These are phyloP conservation scores for Sarcophaga variegata DNA, from an alignment of 2,888 invertebrate species.

Conservation along the genomic window DNA sequence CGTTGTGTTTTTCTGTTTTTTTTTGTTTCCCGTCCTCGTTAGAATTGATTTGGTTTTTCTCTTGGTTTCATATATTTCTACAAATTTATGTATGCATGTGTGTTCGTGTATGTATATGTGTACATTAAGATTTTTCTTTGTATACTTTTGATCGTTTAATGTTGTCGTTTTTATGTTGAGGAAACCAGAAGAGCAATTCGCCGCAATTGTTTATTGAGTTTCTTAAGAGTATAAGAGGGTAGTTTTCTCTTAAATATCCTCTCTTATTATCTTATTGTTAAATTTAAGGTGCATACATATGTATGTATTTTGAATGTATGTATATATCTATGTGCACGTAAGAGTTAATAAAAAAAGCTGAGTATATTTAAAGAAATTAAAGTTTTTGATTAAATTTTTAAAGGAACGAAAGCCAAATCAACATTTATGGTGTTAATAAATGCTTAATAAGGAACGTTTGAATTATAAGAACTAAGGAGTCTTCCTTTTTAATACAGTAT, in stretches of 20 bases:
- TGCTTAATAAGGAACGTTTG: no score
- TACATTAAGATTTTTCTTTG: neutral
- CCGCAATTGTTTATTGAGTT: neutral
- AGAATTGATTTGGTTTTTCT: conserved; percentile 3
- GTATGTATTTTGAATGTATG: no score
- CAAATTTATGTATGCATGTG: neutral
- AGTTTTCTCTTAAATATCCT: neutral
- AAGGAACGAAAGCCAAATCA: neutral
- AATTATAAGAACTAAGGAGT: no score
- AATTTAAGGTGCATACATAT: neutral
- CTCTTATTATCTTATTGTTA: neutral
- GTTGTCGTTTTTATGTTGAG: conserved; percentile 9
- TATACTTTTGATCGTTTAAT: conserved; percentile 36
- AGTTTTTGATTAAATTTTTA: neutral
- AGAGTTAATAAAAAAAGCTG: neutral
- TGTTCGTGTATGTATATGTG: neutral
- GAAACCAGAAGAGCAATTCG: conserved; percentile 21
- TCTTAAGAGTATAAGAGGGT: neutral
- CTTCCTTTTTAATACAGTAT: no score
- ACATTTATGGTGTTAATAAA: no score
- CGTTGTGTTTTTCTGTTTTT: conserved; percentile 25
- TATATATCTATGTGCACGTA: no score
- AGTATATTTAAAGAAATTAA: neutral
- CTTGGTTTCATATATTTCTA: neutral
- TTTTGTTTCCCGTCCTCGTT: conserved; percentile 29